Conservation (phyloP, 1,140 invertebrate genomes). For the Lanistes nyassanus region DNA sequence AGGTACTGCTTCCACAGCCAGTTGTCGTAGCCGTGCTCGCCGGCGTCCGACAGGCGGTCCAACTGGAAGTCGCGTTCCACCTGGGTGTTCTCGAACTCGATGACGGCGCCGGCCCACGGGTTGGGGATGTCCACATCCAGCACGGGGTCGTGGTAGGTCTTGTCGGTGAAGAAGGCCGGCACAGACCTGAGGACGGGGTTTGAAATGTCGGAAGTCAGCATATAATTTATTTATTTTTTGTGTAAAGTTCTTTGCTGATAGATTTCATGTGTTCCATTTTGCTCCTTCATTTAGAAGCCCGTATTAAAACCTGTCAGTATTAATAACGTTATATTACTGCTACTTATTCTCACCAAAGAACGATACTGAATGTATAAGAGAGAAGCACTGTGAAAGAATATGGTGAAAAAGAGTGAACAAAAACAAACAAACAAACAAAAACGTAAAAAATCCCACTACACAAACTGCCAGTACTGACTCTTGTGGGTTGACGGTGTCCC, state of each 20-base stretch:
- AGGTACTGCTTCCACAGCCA: constrained; percentile 35
- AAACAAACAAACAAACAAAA: no score
- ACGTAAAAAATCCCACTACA: no score
- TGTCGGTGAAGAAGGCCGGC: constrained; percentile 23
- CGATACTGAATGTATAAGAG: no score
- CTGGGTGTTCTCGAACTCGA: constrained; percentile 12
- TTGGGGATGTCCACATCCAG: constrained; percentile 14
- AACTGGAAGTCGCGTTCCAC: neutral
- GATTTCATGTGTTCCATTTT: no score
- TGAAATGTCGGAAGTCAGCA: neutral
- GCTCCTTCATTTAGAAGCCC: no score
- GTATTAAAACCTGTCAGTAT: no score
- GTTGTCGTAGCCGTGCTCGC: constrained; percentile 31
- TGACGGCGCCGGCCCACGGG: constrained; percentile 30
- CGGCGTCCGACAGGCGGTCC: neutral
- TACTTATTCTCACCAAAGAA: no score
- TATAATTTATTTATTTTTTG: no score
- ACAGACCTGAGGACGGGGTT: neutral
- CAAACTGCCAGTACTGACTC: neutral
- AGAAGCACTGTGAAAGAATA: no score
- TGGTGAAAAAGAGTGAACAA: no score
- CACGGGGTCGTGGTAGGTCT: constrained; percentile 6
- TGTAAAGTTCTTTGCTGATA: no score
- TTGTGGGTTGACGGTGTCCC: constrained; percentile 29
- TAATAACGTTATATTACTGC: no score